Evolutionary conservation across 2,888 invertebrate species (phyloP), one percentile per base, ranked within the genome.

Genomic region (Hipparchia semele): DNA sequence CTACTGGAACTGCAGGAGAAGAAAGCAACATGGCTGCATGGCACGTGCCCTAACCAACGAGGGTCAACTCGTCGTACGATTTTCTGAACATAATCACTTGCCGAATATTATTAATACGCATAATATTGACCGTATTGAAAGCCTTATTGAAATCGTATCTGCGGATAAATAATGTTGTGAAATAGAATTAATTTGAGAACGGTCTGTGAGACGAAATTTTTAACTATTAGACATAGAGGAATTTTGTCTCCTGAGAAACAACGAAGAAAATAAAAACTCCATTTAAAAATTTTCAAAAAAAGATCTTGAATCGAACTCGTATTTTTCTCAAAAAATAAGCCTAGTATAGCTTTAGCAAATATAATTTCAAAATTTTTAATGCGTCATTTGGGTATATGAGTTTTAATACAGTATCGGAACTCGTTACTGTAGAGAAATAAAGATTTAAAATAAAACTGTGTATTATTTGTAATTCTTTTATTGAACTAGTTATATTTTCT

Each of bases 1-100:
- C 4, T 94, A 94, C 82, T 94, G 94, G 94, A 85, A 89, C 73
- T 94, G 94, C 78, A 86, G 90, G 51, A 82, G 83, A 64, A 90
- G 92, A 66, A 82, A 82, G 56, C 85, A 79, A 68, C 87, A 72
- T 54, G 75, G 89, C 54, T 94, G 94, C 78, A 76, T 77, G 8
- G 93, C 93, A 23, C 86, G 89, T 68, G 94, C 92, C 5, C 85
- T 91, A 78, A 94, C 94, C 61, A 75, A 80, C 49, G 84, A 84
- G 78, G 92, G 92, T n/a, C 82, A 83, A 10, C 85, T 94, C 51
- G 77, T 85, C 10, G 82, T 84, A 70, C 84, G 84, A 76, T 74
- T 81, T 45, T 80, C 80, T 39, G 71, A 68, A 3, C 92, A 93
- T 83, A 86, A 86, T 76, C 94, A 92, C 78, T 77, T 82, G 5